Conservation (phyloP, 2,888 invertebrate genomes). For the Agonopterix subpropinquella region DNA sequence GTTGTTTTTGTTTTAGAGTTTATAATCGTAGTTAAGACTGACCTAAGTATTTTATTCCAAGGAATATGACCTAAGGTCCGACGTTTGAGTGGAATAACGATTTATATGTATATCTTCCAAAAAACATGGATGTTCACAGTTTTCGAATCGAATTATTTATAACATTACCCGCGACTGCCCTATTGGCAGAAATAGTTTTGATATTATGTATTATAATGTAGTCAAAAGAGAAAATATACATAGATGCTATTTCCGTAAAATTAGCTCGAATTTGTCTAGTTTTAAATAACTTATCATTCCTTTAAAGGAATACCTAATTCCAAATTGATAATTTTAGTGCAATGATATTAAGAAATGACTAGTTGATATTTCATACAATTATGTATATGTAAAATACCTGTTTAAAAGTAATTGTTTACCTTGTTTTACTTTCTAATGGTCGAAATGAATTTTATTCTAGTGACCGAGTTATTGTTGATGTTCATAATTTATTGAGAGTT, state of each 20-base stretch:
- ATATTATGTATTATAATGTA: conserved; percentile 2
- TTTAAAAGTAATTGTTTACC: neutral
- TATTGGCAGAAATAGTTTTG: neutral
- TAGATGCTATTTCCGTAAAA: conserved; percentile 22
- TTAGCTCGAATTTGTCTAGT: conserved; percentile 67
- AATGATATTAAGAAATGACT: conserved; percentile 61
- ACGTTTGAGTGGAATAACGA: conserved; percentile 19
- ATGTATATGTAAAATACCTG: neutral
- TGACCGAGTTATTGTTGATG: conserved; percentile 27
- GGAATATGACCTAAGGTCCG: conserved; percentile 42
- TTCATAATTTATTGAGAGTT: conserved; percentile 42
- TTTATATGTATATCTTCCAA: conserved; percentile 9
- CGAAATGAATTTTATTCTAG: conserved; percentile 2
- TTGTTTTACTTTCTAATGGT: conserved; percentile 1
- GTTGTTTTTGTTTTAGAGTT: conserved; percentile 69
- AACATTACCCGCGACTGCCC: neutral
- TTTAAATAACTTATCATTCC: conserved; percentile 63
- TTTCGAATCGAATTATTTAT: neutral
- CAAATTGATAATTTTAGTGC: conserved; percentile 65
- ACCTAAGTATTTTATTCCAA: conserved; percentile 60
- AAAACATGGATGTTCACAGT: neutral
- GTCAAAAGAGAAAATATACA: neutral
- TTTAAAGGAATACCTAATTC: conserved; percentile 57
- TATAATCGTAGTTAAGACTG: conserved; percentile 71
- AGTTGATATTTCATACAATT: conserved; percentile 33